Evolutionary conservation across 2,888 invertebrate species (phyloP).

Genomic region (Callyntrura guangdongensis): DNA sequence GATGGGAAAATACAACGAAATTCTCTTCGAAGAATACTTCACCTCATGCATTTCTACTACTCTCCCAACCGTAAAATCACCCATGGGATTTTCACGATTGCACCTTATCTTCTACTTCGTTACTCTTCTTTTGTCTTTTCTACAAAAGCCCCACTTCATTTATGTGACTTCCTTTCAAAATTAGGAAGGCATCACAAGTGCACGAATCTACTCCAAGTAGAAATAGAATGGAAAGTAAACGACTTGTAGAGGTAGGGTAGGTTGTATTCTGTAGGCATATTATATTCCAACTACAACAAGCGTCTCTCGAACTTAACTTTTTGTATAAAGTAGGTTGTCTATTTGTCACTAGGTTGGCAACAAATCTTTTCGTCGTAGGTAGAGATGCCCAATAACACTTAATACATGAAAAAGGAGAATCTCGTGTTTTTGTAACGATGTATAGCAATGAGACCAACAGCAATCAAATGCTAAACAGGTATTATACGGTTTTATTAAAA

Average conservation of each 20-base stretch:
- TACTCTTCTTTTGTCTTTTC: conserved; percentile 41
- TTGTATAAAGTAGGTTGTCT: neutral
- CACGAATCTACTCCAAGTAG: neutral
- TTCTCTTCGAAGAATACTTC: neutral
- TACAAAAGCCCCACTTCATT: conserved; percentile 25
- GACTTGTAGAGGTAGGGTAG: no score
- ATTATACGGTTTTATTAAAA: conserved; percentile 29
- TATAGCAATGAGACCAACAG: neutral
- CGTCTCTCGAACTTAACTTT: neutral
- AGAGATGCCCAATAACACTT: neutral
- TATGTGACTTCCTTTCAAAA: neutral
- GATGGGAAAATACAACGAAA: conserved; percentile 13
- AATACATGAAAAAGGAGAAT: neutral
- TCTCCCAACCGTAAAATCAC: conserved; percentile 46
- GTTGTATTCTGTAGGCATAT: neutral
- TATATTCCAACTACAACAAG: neutral
- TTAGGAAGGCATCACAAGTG: conserved; percentile 12
- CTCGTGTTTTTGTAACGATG: neutral
- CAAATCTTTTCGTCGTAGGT: neutral
- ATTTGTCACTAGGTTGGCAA: no score
- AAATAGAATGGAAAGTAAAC: no score
- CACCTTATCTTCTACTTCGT: conserved; percentile 40
- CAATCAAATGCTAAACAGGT: neutral
- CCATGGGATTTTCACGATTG: conserved; percentile 58
- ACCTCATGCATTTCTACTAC: conserved; percentile 3